A percentile compares a stretch with the other conserved stretches of the same genome.
Conservation (phyloP, 2,113 vertebrate genomes). For the Pithys albifrons region DNA sequence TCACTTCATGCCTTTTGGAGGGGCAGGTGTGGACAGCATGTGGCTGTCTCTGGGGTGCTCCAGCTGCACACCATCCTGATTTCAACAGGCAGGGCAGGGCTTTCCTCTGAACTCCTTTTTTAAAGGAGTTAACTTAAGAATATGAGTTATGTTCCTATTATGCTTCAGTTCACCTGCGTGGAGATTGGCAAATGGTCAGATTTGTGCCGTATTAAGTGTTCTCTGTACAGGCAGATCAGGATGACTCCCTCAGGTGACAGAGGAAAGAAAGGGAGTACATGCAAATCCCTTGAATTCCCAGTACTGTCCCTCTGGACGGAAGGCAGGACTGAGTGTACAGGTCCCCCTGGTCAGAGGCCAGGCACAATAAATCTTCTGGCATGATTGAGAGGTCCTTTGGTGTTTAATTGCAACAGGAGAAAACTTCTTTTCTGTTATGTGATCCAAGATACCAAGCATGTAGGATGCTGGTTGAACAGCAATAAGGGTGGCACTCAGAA, state of each 20-base stretch:
- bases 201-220: background rate
- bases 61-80: background rate
- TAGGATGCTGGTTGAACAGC: background rate
- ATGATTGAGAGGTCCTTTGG: background rate
- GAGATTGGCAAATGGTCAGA: background rate
- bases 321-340: background rate
- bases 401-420: background rate
- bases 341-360: background rate
- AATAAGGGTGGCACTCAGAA: background rate
- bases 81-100: background rate
- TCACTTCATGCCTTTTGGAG: background rate
- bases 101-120: background rate
- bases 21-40: background rate
- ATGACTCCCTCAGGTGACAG: background rate
- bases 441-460: fast-evolving
- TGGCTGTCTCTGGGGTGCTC: background rate
- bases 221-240: background rate
- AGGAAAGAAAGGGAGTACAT: background rate
- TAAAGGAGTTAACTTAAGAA: background rate
- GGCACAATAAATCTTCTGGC: background rate
- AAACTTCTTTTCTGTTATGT: background rate
- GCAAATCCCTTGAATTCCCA: background rate
- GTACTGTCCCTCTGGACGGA: background rate
- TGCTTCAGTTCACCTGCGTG: background rate
- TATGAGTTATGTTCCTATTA: background rate